These are phyloP conservation scores for Dreissena rostriformis DNA, from an alignment of 1,140 invertebrate genomes.

Conservation along the genomic window DNA sequence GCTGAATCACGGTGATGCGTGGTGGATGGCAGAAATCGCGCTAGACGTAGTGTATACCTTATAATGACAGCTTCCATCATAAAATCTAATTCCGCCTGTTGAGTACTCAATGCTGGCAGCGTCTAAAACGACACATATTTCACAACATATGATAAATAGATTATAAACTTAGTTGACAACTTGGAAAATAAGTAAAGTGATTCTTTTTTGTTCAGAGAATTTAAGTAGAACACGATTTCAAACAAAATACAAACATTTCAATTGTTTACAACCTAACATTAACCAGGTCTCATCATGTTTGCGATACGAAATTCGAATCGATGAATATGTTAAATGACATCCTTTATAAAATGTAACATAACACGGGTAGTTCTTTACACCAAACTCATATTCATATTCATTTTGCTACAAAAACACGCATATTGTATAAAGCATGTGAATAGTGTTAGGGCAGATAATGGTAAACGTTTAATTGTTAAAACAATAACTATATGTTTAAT, in stretches of 20 bases:
- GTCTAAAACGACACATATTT: constrained; percentile 83
- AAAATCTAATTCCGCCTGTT: constrained; percentile 97
- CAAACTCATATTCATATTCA: not conserved
- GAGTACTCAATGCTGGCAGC: constrained; percentile 91
- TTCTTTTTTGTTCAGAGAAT: not conserved
- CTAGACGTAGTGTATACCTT: constrained; percentile 85
- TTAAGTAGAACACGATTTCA: not conserved
- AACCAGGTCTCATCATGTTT: not conserved
- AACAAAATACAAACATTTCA: not conserved
- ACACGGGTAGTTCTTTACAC: not conserved
- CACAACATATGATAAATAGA: not conserved
- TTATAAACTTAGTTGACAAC: not conserved
- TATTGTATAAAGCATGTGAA: not conserved
- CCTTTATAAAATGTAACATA: not conserved
- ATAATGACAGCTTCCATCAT: constrained; percentile 99
- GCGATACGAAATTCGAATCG: not conserved
- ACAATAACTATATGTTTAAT: no score
- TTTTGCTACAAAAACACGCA: not conserved
- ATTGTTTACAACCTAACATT: not conserved
- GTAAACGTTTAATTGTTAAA: no score
- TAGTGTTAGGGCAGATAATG: not conserved
- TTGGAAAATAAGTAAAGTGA: not conserved
- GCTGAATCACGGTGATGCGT: not conserved
- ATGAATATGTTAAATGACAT: not conserved
- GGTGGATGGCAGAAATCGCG: constrained; percentile 3